These are phyloP conservation scores for Antheraea assamensis DNA, from an alignment of 2,888 invertebrate species.

Conservation along the genomic window DNA sequence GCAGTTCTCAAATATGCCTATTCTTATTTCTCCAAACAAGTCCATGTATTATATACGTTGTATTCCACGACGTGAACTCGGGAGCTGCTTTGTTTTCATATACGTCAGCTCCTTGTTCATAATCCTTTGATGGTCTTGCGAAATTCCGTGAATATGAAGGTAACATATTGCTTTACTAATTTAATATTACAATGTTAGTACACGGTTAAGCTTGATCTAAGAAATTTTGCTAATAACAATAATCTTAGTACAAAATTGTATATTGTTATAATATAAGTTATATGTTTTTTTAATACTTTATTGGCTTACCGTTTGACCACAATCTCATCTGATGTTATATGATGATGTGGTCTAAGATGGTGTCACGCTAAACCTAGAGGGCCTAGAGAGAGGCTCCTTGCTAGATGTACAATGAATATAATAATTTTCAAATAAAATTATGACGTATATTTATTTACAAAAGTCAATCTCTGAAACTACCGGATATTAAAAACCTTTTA, in stretches of 20 bases:
- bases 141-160: slow-evolving; percentile 3
- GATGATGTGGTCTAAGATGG: no score
- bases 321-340: no score
- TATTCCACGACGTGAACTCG: slow-evolving; percentile 22
- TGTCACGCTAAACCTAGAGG: no score
- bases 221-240: background rate
- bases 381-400: no score
- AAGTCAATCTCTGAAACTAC: no score
- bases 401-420: background rate
- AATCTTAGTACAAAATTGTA: background rate
- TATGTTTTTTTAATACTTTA: no score
- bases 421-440: no score
- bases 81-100: slow-evolving; percentile 32
- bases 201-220: background rate
- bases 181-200: background rate
- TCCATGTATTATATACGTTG: background rate
- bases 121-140: slow-evolving; percentile 5
- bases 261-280: background rate
- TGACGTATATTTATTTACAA: no score
- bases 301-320: no score
- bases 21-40: background rate
- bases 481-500: no score
- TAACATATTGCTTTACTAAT: slow-evolving; percentile 5
- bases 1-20: background rate
- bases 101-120: background rate